A percentile compares a stretch with the other conserved stretches of the same genome.
phyloP scores from a whole-genome alignment of 2,888 invertebrate genomes.

The Lithophane socia region DNA sequence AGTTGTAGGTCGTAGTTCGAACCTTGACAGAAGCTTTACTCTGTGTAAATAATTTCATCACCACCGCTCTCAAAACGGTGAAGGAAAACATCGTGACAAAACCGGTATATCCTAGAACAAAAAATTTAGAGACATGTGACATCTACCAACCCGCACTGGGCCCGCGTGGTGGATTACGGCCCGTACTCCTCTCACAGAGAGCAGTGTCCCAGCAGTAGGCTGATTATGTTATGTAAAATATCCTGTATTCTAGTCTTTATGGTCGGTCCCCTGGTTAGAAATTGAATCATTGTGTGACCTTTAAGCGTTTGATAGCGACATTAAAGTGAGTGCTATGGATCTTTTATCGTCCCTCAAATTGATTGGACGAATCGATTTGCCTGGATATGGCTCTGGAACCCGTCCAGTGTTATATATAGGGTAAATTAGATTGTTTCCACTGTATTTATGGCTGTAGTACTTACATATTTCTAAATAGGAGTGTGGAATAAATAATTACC shows the following conservation, averaged over 20 bases:
- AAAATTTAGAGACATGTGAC: too few species aligned
- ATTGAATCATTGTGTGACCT: conserved; percentile 55
- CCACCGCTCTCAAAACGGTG: too few species aligned
- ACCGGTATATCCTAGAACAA: too few species aligned
- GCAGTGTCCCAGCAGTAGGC: too few species aligned
- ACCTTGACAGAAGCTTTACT: too few species aligned
- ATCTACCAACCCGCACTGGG: too few species aligned
- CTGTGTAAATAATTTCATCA: too few species aligned
- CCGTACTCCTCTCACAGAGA: too few species aligned
- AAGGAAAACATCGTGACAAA: too few species aligned
- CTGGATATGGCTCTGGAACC: conserved; percentile 19
- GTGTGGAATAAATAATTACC: neutral
- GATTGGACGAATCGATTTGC: conserved; percentile 46
- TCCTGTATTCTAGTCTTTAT: conserved; percentile 2
- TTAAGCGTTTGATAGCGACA: conserved; percentile 38
- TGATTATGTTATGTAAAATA: neutral
- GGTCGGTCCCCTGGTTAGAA: conserved; percentile 19
- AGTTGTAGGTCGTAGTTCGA: too few species aligned
- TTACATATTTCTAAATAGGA: conserved; percentile 10
- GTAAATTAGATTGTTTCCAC: conserved; percentile 39
- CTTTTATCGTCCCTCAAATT: conserved; percentile 51
- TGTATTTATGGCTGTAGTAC: conserved; percentile 6
- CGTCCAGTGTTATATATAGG: conserved; percentile 19
- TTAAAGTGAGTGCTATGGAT: conserved; percentile 35
- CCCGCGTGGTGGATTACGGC: too few species aligned